Evolutionary conservation across 2,113 vertebrate genomes (phyloP).

Genomic region (Tyto alba): DNA sequence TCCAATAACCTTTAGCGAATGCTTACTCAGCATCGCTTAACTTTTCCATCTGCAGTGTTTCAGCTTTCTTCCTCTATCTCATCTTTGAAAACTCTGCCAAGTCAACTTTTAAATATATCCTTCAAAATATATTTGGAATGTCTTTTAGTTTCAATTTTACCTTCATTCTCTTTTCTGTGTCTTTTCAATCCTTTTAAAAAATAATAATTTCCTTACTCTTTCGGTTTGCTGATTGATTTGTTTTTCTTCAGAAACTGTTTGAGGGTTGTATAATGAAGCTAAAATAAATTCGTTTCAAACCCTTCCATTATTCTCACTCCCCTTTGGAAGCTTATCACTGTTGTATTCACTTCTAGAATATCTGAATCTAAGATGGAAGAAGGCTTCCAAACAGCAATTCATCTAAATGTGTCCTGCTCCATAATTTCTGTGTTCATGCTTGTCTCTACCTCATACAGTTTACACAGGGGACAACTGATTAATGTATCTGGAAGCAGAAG

Average conservation of each 20-base stretch:
- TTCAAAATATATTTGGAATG: not conserved
- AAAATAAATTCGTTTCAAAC: not conserved
- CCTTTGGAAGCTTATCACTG: not conserved
- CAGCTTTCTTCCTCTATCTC: not conserved
- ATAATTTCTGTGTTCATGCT: not conserved
- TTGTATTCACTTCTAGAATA: not conserved
- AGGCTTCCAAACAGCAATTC: not conserved
- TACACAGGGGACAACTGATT: not conserved
- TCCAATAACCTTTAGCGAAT: not conserved
- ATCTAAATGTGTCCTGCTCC: not conserved
- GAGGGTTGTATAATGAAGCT: not conserved
- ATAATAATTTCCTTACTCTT: not conserved
- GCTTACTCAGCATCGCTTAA: not conserved
- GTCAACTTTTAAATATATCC: not conserved
- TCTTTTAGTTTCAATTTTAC: not conserved
- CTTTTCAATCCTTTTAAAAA: not conserved
- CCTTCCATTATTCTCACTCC: not conserved
- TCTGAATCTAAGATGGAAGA: not conserved
- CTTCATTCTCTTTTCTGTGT: not conserved
- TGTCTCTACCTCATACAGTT: not conserved
- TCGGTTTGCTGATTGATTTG: not conserved
- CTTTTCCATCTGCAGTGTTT: not conserved
- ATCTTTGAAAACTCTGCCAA: not conserved
- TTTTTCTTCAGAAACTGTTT: constrained; percentile 25
- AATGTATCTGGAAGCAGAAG: not conserved